These are phyloP conservation scores for Oxyruncus cristatus DNA, from an alignment of 2,113 vertebrate species.

Conservation along the genomic window DNA sequence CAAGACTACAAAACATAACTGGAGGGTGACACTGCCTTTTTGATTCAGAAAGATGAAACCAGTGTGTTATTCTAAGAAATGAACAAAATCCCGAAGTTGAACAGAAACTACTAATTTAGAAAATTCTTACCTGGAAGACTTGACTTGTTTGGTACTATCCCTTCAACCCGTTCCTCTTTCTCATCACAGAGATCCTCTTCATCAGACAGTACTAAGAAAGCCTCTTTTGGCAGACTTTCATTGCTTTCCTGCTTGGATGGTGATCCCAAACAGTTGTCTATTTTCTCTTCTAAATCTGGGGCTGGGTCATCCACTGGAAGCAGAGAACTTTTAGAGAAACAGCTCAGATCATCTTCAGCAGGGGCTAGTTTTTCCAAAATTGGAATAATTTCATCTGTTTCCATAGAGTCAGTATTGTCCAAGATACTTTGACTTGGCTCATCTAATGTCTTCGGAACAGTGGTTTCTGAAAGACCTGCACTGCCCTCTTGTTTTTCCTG, in stretches of 20 bases:
- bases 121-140: constrained; percentile 69
- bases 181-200: constrained; percentile 80
- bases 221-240: constrained; percentile 83
- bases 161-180: constrained; percentile 62
- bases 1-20: background rate
- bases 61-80: background rate
- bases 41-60: background rate
- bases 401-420: constrained; percentile 68
- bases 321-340: constrained; percentile 72
- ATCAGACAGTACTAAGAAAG: constrained; percentile 84
- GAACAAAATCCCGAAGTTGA: background rate
- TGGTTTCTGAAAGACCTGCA: constrained; percentile 33
- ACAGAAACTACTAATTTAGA: background rate
- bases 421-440: constrained; percentile 45
- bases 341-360: constrained; percentile 73
- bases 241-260: constrained; percentile 79
- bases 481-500: constrained; percentile 19
- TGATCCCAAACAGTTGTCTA: constrained; percentile 70
- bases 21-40: background rate
- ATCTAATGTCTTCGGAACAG: constrained; percentile 47
- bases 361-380: constrained; percentile 80
- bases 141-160: constrained; percentile 15
- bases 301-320: constrained; percentile 67
- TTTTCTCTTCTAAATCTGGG: constrained; percentile 75
- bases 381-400: constrained; percentile 83